Conservation (phyloP, 2,797 vertebrate species). For the Melanotaenia trifasciata region DNA sequence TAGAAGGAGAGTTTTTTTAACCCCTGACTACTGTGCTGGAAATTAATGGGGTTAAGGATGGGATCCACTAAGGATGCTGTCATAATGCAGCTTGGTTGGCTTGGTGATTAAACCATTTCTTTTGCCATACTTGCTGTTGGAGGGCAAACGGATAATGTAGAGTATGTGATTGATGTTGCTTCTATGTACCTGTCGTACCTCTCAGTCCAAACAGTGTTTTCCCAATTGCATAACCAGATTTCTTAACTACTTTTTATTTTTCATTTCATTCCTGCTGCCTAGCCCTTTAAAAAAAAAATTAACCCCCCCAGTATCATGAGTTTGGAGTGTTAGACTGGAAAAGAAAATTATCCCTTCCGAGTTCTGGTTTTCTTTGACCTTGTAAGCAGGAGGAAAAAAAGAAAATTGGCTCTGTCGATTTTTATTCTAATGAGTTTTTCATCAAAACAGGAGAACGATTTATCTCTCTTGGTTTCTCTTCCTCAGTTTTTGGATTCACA, state of each 20-base stretch:
- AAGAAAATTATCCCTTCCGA: slow-evolving; percentile 16
- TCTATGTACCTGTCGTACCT: background rate
- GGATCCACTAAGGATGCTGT: background rate
- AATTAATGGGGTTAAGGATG: too few relatives aligned
- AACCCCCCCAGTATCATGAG: background rate
- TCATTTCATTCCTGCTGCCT: background rate
- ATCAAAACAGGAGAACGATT: slow-evolving; percentile 35
- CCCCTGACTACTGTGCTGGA: too few relatives aligned
- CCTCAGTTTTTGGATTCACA: slow-evolving; percentile 39
- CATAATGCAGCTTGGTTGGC: background rate
- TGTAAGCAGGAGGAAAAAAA: slow-evolving; percentile 4
- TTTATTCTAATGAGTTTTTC: slow-evolving; percentile 31
- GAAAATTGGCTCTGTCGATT: slow-evolving; percentile 16
- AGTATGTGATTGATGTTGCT: background rate
- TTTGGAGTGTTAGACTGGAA: slow-evolving; percentile 22
- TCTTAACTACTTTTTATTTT: background rate
- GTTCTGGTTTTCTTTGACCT: background rate
- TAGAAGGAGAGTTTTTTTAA: too few relatives aligned
- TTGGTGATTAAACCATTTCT: background rate
- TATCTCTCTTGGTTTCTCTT: slow-evolving; percentile 30
- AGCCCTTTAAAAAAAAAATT: too few relatives aligned
- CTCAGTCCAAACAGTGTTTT: background rate
- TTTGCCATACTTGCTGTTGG: too few relatives aligned
- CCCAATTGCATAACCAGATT: background rate
- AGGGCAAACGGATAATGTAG: background rate